Base-by-base conservation (phyloP, 2,113 vertebrate species). In the Hirundichthys speculiger region DNA sequence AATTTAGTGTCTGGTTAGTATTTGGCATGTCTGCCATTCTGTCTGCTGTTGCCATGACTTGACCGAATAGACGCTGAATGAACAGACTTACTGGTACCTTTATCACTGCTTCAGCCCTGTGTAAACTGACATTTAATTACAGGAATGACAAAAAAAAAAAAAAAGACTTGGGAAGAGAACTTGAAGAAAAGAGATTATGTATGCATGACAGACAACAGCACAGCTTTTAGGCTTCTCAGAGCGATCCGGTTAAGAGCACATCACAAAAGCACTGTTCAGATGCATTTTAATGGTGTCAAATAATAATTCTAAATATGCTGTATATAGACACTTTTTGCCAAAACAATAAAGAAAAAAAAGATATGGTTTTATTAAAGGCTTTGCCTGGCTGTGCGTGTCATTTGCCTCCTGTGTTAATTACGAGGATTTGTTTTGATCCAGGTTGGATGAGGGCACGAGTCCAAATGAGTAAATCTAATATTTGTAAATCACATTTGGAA, bases 241-340 rank as follows among this genome's bases (percentile, higher is more conserved):
- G 65, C 56, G 76, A 85, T 77, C 54, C 66, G 84, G 72, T 87
- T 73, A 90, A 89, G 89, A 91, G 91, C 90, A 92, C 91, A 91
- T 86, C 79, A 86, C 77, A 86, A 64, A 89, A 85, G 87, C 87
- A 89, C 86, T 81, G 75, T 91, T 90, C 67, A 75, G 64, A 90
- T 88, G 80, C 79, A 90, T 91, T 91, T 84, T 81, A 88, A 86
- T 86, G 84, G 88, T 90, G 89, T 91, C 86, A 88, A 91, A 89
- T 75, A 66, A 85, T 64, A 62, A 86, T 80, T 77, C 85, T 83
- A 80, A 82, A 90, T 81, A 86, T 13, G 75, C 85, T 90, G 90
- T 92, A 89, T 58, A 90, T 89, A 90, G 74, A 83, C 79, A 80
- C 71, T 88, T 93, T 91, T 92, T 92, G 90, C 91, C 92, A 91